These are phyloP conservation scores for Drosophila siamana DNA, from an alignment of 2,888 invertebrate species.

Conservation along the genomic window DNA sequence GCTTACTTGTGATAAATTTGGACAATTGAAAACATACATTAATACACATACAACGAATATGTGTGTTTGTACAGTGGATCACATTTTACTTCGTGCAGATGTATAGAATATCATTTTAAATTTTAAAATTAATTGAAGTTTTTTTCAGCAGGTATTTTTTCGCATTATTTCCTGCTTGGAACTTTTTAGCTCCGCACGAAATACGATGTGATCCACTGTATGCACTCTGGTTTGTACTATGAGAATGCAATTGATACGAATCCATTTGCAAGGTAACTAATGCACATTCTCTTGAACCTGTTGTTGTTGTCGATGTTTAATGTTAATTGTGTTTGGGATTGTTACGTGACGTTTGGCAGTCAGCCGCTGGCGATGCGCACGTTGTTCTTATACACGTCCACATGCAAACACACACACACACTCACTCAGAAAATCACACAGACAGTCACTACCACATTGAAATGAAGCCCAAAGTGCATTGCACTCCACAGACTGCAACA, in stretches of 20 bases:
- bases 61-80: too few species aligned
- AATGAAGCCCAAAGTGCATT: constrained; percentile 44
- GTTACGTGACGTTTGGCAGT: constrained; percentile 70
- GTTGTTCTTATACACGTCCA: constrained; percentile 62
- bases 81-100: too few species aligned
- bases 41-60: background rate
- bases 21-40: constrained; percentile 8
- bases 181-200: too few species aligned
- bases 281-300: constrained; percentile 48
- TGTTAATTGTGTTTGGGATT: constrained; percentile 34
- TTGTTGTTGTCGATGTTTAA: constrained; percentile 25
- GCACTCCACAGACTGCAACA: constrained; percentile 37
- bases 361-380: constrained; percentile 46
- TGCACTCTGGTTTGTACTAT: background rate
- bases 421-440: constrained; percentile 23
- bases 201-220: background rate
- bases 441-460: constrained; percentile 9
- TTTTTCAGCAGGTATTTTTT: too few species aligned
- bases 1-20: background rate
- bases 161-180: too few species aligned
- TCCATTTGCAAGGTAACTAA: constrained; percentile 35
- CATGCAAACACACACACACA: constrained; percentile 27
- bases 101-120: too few species aligned
- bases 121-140: too few species aligned
- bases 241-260: constrained; percentile 15